Evolutionary conservation across 1,140 invertebrate genomes (phyloP), one percentile per base, ranked within the genome.

Genomic region (Propsilocerus akamusi): DNA sequence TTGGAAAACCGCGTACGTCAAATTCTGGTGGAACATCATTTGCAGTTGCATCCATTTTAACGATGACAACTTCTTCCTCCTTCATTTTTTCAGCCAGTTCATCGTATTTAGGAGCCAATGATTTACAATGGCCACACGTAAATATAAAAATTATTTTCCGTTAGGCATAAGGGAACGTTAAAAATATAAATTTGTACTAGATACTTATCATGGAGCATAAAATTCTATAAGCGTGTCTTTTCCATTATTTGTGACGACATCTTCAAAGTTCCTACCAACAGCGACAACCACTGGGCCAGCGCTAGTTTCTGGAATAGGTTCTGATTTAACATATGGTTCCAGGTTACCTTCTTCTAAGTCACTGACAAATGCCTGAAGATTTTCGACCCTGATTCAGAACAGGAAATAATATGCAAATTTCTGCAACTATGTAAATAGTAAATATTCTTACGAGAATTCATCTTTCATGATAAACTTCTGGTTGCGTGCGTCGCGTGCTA

Each of bases 21-120:
- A 81, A 99, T 51, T 72, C 65, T n/a, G 79, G 66, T 52, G 93
- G 91, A 53, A 97, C 94, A 73, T 99, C 96, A 68, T 99, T 99
- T 41, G 90, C 91, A 1, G 95, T 97, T 24, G 96, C 95, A 68
- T 99, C 96, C 70, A 99, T 89, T 65, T 99, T 99, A 0, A 96
- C 87, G 63, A 99, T 95, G 47, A 77, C 80, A 12, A 99, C 78
- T 53, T 89, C 76, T 67, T 99, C 95, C 58, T 84, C 70, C 55
- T 78, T 78, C 59, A 98, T 66, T 73, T 93, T 94, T 52, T 85
- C 81, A 46, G 87, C 96, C 25, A 99, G 69, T 68, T 99, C 93
- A 52, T 97, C 92, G 68, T 77, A 98, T 46, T 90, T 76, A 23
- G 96, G 96, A 1, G 89, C 78, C 14, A 99, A 71, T 65, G 89